Evolutionary conservation across 2,888 invertebrate species (phyloP), one percentile per base, ranked within the genome.

Genomic region (Drosophila melanocephala): DNA sequence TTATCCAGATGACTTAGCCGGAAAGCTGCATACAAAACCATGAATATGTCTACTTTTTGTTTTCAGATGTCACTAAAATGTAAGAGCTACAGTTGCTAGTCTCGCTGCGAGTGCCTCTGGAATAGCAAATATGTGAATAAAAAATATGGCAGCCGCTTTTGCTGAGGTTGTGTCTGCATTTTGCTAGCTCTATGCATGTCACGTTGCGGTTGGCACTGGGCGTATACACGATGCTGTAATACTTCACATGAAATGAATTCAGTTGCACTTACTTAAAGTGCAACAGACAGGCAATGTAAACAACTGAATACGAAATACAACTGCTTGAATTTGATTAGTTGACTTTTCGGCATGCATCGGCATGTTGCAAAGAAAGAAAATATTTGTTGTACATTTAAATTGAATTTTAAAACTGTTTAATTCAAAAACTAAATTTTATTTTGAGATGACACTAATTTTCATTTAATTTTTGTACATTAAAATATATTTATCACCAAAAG

Each of bases 1-100:
- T 63, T 60, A 72, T 64, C 72, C 72, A 72, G 59, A 72, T 72
- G 72, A 72, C 55, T 72, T 72, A 37, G 59, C 72, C 59, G 35
- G 57, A 51, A 44, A 55, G 35, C 64, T 37, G 63, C 59, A 64
- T 28, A 55, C 55, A 64, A 64, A 55, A 33, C 44, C 55, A 59
- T 62, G 62, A 72, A 62, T 72, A 61, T 71, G 55, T 63, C 61
- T 72, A 63, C 47, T 58, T 63, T 62, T 72, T 72, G 62, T 58
- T 72, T 72, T 52, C 39, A 71, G 55, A 42, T 61, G 60, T 60
- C 70, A 53, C 71, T 47, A 32, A 70, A 68, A 66, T 58, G 42
- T 26, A n/a, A 58, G 39, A 60, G 59, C 47, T 28, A 28, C 33
- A 56, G 30, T 53, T 70, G 70, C 52, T 37, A 44, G 58, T 33